Base-by-base conservation (phyloP, 2,888 invertebrate species). In the Agriopis marginaria region DNA sequence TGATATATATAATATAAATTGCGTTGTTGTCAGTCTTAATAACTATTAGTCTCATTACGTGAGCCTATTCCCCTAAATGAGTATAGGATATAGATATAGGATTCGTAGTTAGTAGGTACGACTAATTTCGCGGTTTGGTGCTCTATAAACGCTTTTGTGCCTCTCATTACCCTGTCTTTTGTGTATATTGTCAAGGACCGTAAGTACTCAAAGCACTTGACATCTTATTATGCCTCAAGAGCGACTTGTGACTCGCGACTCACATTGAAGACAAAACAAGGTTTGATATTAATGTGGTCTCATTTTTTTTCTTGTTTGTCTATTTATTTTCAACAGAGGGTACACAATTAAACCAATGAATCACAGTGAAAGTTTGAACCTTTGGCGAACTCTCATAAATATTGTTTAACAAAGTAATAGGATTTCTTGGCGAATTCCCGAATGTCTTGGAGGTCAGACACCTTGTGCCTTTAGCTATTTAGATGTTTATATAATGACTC, bases 71-170 rank as follows among this genome's bases (percentile, higher is more conserved):
- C 6, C 9, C 53, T 50, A 60, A 60, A 66, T 53, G 60, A 54
- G 54, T 60, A 60, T 14, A 23, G 17, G 17, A 23, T 23, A 23
- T 23, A 23, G 17, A 23, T 60, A 60, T 14, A 54, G 49, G 39
- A 64, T 50, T 63, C 45, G 32, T 32, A 32, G 32, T 11, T 42
- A 47, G 51, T 66, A 51, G 39, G 23, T 12, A 39, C 51, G 42
- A 70, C 65, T 65, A 60, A 74, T 77, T 77, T 79, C 72, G 60
- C 72, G 74, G 71, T 72, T 68, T 53, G 65, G 39, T 70, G 74
- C 73, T 73, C 66, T 68, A 53, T 55, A 72, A 72, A 70, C 73
- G 69, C 59, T 59, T 71, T 68, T 69, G 55, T 68, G 67, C 73
- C 68, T 70, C 63, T 54, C 55, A 60, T 74, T 68, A 62, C 53